These are phyloP conservation scores for Drosophila affinis DNA, from an alignment of 2,888 invertebrate species.

Conservation along the genomic window DNA sequence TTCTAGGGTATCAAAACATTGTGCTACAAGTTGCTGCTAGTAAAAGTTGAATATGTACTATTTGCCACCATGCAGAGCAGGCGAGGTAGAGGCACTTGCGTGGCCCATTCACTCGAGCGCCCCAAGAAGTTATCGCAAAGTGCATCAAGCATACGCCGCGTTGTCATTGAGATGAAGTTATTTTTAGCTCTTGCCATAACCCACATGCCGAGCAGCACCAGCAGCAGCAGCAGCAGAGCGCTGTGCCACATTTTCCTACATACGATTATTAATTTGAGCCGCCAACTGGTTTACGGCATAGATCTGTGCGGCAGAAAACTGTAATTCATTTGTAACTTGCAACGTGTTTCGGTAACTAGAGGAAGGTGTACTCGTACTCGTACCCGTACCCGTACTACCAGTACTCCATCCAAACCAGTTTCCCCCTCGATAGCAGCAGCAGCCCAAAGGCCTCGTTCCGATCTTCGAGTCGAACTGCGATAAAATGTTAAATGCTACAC, in stretches of 20 bases:
- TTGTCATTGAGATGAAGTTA: slow-evolving; percentile 69
- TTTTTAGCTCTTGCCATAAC: slow-evolving; percentile 59
- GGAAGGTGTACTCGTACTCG: slow-evolving; percentile 3
- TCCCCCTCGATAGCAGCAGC: slow-evolving; percentile 36
- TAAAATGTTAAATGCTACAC: slow-evolving; percentile 69
- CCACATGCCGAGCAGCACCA: slow-evolving; percentile 47
- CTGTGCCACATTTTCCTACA: slow-evolving; percentile 67
- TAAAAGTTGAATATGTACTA: slow-evolving; percentile 75
- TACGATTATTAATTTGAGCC: slow-evolving; percentile 66
- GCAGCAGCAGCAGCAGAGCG: slow-evolving; percentile 14
- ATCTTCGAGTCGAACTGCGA: slow-evolving; percentile 45
- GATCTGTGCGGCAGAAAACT: slow-evolving; percentile 37
- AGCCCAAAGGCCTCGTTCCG: slow-evolving; percentile 61
- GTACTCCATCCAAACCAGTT: slow-evolving; percentile 52
- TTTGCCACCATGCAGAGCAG: slow-evolving; percentile 13
- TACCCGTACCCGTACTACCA: too few relatives aligned
- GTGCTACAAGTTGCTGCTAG: slow-evolving; percentile 17
- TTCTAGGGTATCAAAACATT: not conserved
- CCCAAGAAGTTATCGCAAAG: slow-evolving; percentile 38
- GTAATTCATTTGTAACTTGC: slow-evolving; percentile 66
- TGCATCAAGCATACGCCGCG: slow-evolving; percentile 71
- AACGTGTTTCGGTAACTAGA: slow-evolving; percentile 55
- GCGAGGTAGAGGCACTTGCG: not conserved
- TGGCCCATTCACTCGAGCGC: slow-evolving; percentile 27
- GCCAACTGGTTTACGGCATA: slow-evolving; percentile 63